A percentile compares a stretch with the other conserved stretches of the same genome.
Conservation (phyloP, 92 coral and sea anemone genomes). For the Chrysogorgia sp. region DNA sequence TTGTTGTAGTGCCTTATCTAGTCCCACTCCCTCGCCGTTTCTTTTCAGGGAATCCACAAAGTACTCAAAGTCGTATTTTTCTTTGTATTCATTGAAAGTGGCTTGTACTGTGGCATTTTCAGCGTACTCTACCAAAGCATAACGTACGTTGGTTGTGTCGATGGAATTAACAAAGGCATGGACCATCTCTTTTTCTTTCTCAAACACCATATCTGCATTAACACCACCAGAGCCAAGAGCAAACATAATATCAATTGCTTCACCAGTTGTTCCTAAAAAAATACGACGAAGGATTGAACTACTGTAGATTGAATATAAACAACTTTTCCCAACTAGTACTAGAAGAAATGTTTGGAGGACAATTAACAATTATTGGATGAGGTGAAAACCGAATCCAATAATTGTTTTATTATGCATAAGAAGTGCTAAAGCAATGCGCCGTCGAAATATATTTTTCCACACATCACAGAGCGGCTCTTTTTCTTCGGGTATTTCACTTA, state of each 20-base stretch:
- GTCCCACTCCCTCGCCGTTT: conserved; percentile 41
- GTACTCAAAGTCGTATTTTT: conserved; percentile 39
- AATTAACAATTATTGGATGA: no score
- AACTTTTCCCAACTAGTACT: background rate
- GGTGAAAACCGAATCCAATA: no score
- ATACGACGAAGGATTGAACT: background rate
- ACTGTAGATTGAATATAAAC: no score
- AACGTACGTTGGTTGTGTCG: conserved; percentile 37
- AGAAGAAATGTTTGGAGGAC: no score
- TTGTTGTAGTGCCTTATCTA: conserved; percentile 26
- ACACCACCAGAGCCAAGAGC: conserved; percentile 35
- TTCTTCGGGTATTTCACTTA: no score
- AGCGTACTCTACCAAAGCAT: conserved; percentile 37
- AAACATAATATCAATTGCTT: conserved; percentile 38
- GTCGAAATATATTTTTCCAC: no score
- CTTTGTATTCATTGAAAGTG: conserved; percentile 33
- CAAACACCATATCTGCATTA: conserved; percentile 47
- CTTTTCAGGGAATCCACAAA: conserved; percentile 40
- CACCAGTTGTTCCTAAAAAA: conserved; percentile 20
- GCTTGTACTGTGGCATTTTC: conserved; percentile 41
- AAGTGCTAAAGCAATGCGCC: no score
- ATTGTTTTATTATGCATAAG: no score
- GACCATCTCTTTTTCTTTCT: conserved; percentile 41
- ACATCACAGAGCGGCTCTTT: no score
- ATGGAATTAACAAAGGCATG: conserved; percentile 38